phyloP scores from a whole-genome alignment of 2,888 invertebrate genomes.

The Ethmia dodecea region DNA sequence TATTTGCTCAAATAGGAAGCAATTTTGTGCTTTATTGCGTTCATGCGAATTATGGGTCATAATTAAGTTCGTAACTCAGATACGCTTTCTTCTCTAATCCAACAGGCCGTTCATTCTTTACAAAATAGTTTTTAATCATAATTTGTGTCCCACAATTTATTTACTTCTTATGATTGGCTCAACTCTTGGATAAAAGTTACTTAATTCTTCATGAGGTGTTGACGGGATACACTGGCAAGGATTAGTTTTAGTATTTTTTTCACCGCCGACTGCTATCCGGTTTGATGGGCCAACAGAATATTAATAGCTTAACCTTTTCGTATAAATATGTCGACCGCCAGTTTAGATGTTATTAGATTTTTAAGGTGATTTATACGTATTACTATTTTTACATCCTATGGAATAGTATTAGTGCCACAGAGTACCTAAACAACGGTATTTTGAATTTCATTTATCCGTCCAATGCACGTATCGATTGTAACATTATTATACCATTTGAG shows the following conservation, averaged over 20 bases:
- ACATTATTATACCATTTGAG: constrained; percentile 1
- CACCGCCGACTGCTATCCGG: constrained; percentile 44
- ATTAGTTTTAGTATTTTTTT: constrained; percentile 29
- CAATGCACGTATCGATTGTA: constrained; percentile 19
- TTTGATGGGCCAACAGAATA: constrained; percentile 42
- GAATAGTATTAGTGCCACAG: neutral
- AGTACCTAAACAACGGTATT: constrained; percentile 14
- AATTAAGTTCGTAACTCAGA: constrained; percentile 53
- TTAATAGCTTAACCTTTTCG: constrained; percentile 36
- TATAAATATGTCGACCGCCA: constrained; percentile 16
- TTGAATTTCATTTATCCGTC: constrained; percentile 15
- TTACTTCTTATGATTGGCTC: constrained; percentile 6
- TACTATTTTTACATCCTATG: neutral
- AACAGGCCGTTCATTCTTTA: constrained; percentile 6
- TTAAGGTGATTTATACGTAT: neutral
- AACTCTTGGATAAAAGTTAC: neutral
- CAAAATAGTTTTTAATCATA: neutral
- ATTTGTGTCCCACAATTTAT: too few species aligned
- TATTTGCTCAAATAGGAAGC: constrained; percentile 49
- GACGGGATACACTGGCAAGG: constrained; percentile 28
- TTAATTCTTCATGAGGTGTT: constrained; percentile 17
- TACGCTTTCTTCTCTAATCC: constrained; percentile 53
- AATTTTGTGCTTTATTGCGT: constrained; percentile 66
- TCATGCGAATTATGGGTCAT: constrained; percentile 52
- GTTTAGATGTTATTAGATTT: constrained; percentile 1